A percentile compares a stretch with the other conserved stretches of the same genome.
Evolutionary conservation across 92 coral and sea anemone genomes (phyloP).

Genomic region (Isaurus tuberculatus): DNA sequence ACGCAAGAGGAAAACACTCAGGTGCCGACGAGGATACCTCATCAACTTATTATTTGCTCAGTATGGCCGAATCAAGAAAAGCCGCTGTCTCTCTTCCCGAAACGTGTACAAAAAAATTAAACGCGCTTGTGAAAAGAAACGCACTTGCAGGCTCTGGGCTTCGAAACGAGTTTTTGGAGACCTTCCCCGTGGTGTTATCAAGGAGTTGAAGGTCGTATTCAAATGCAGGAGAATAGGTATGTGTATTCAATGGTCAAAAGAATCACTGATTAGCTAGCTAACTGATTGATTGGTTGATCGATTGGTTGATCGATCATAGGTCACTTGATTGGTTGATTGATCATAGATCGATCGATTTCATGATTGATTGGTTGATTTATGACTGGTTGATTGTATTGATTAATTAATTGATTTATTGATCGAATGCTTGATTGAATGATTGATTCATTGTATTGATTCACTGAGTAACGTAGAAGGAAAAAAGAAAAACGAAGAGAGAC

Average conservation of each 20-base stretch:
- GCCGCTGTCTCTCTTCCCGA: not conserved
- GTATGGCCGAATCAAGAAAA: not conserved
- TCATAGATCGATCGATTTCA: too few species aligned
- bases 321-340: too few species aligned
- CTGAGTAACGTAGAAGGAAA: too few species aligned
- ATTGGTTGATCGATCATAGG: too few species aligned
- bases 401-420: too few species aligned
- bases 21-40: slow-evolving; percentile 34
- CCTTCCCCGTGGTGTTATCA: slow-evolving; percentile 17
- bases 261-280: too few species aligned
- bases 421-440: too few species aligned
- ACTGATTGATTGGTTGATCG: too few species aligned
- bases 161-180: slow-evolving; percentile 29
- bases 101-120: not conserved
- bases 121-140: slow-evolving; percentile 20
- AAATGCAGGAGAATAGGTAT: slow-evolving; percentile 36
- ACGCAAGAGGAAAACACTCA: not conserved
- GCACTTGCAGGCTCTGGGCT: slow-evolving; percentile 19
- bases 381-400: too few species aligned
- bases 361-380: too few species aligned
- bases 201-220: slow-evolving; percentile 19
- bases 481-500: too few species aligned
- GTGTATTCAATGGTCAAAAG: not conserved
- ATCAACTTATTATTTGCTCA: slow-evolving; percentile 15
- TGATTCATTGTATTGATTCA: too few species aligned